Base-by-base conservation (phyloP, 2,888 invertebrate species). In the Lacanobia oleracea region DNA sequence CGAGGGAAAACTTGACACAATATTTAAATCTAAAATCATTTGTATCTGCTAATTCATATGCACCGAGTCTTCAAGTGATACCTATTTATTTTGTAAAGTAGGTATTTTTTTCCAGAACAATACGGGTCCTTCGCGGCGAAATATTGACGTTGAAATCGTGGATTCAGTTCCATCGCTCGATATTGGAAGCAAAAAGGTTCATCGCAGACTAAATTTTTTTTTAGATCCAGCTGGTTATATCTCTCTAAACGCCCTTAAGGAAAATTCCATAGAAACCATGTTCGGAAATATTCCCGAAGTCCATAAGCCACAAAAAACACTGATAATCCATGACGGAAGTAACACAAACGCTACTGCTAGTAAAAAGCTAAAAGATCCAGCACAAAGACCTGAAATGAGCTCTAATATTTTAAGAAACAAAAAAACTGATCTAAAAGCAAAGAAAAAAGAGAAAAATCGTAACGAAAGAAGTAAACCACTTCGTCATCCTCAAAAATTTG, bases 21-120 rank as follows among this genome's bases (percentile, higher is more conserved):
- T 56, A n/a, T 14, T 33, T 21, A 56, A 56, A 23, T 7, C 1
- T 64, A 23, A 43, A 57, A 37, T 5, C 7, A 45, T 59, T 45
- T 43, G 9, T 23, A 23, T 57, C 16, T 21, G 23, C 18, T n/a
- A 74, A 75, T 53, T 3, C 5, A n/a, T 12, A 18, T 5, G 23
- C 21, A n/a, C 27, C 10, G 4, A 18, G 12, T 62, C 9, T 51
- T 0, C 33, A 53, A 48, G 10, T 7, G 1, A 9, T 1, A 45
- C 40, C 7, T 2, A 21, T 50, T 45, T 54, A 21, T 53, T 21
- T 66, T 43, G 68, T 75, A 72, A 81, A 69, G 43, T 64, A 72
- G 69, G 73, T 67, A 62, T 51, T 67, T 61, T 77, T 81, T 80
- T 80, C 53, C 80, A 80, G 80, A 77, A 81, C 43, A 16, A 66